A percentile compares a stretch with the other conserved stretches of the same genome.
phyloP scores from a whole-genome alignment of 2,888 invertebrate genomes.

The Tipula unca region DNA sequence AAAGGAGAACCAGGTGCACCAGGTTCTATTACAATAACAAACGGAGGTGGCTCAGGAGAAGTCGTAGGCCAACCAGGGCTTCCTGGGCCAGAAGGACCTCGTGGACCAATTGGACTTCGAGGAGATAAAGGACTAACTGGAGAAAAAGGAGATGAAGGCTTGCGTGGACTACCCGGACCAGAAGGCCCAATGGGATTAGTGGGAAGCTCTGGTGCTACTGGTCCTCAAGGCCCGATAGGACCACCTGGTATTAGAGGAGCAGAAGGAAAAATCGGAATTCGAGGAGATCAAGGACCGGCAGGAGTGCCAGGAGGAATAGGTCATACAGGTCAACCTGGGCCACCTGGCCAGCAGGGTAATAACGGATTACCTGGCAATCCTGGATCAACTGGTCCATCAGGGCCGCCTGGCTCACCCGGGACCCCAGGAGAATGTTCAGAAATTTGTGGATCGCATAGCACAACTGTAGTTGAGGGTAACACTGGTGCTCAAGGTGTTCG shows the following conservation, averaged over 20 bases:
- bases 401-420: constrained; percentile 52
- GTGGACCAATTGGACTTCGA: constrained; percentile 43
- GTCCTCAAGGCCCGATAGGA: constrained; percentile 21
- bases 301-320: constrained; percentile 43
- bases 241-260: constrained; percentile 29
- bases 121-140: constrained; percentile 62
- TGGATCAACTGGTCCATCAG: constrained; percentile 49
- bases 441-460: constrained; percentile 61
- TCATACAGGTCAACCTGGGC: constrained; percentile 31
- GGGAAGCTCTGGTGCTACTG: constrained; percentile 22
- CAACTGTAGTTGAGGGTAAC: constrained; percentile 72
- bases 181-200: constrained; percentile 22
- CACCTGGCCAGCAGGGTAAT: constrained; percentile 25
- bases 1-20: constrained; percentile 52
- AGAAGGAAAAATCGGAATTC: constrained; percentile 51
- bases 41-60: neutral
- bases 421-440: constrained; percentile 48
- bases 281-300: constrained; percentile 53
- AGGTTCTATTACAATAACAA: neutral
- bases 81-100: neutral
- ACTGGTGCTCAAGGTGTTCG: constrained; percentile 55
- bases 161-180: constrained; percentile 39
- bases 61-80: neutral
- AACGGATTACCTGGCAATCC: constrained; percentile 44
- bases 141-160: constrained; percentile 53